These are phyloP conservation scores for Gymnopithys bicolor DNA, from an alignment of 2,797 vertebrate species.

Conservation along the genomic window DNA sequence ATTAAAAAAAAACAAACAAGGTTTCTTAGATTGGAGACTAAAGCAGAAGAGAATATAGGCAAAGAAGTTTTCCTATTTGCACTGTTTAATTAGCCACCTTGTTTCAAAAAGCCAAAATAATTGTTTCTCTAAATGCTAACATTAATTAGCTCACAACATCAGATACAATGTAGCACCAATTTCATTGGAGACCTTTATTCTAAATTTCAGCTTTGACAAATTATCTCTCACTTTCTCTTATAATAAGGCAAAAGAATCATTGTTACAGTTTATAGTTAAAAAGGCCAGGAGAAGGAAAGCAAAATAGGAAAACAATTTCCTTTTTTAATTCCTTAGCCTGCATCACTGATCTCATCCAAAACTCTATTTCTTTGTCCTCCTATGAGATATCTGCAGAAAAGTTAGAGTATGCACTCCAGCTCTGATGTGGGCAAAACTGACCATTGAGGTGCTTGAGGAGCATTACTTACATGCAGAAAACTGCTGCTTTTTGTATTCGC, in stretches of 20 bases:
- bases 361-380: not conserved
- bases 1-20: not conserved
- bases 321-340: not conserved
- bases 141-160: not conserved
- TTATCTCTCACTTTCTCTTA: not conserved
- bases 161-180: not conserved
- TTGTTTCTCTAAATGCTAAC: not conserved
- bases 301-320: not conserved
- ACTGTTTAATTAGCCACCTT: not conserved
- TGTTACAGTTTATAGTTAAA: not conserved
- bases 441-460: not conserved
- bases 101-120: not conserved
- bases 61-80: not conserved
- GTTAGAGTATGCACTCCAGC: not conserved
- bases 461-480: not conserved
- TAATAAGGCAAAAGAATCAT: not conserved
- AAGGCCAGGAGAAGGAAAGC: too few species aligned
- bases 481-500: not conserved
- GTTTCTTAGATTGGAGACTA: not conserved
- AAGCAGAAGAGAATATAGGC: not conserved
- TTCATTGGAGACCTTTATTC: not conserved
- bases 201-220: not conserved
- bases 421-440: not conserved
- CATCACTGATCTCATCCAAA: not conserved
- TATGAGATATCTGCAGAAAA: not conserved